Evolutionary conservation across 2,888 invertebrate genomes (phyloP), one percentile per base, ranked within the genome.

Genomic region (Drosophila barbarae): DNA sequence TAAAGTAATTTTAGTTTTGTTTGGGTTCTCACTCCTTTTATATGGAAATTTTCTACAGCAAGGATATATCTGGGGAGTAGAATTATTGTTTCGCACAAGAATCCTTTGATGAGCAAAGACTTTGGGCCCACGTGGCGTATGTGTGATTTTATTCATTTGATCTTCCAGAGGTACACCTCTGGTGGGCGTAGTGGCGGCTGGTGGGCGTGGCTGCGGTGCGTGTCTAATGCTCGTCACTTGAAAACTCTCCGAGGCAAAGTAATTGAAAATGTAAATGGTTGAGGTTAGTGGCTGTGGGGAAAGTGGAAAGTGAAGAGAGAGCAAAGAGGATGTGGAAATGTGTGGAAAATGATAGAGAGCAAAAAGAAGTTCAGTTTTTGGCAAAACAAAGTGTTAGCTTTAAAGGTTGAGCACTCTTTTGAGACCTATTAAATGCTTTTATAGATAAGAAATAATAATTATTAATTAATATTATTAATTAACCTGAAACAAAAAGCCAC

Each of bases 211-310:
- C 41, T 60, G 61, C 59, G 69, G 67, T 80, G 77, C 81, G 77
- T 77, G 77, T 69, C 67, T 76, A 72, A 46, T 34, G 71, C 82
- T 75, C 75, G 75, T 82, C 83, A 75, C 78, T 77, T 67, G 66
- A 81, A 69, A 54, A 67, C 66, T 53, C 60, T 60, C 53, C 63
- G 66, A 53, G 55, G 34, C 73, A 80, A 80, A 83, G 81, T 80
- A 80, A 80, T 80, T 83, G 79, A 74, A 80, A 83, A 83, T 83
- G 80, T 80, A 80, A 80, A 80, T 83, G 83, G 76, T 47, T 71
- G 63, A 69, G 66, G 56, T 66, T 56, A 39, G 50, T 60, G 50
- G 32, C 23, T n/a, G 36, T 23, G 35, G 18, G 39, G 15, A 21
- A 10, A 23, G 23, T 34, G 46, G 44, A 26, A 54, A 53, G 13